These are phyloP conservation scores for Zosterops pallidus DNA, from an alignment of 2,113 vertebrate genomes.

Conservation along the genomic window DNA sequence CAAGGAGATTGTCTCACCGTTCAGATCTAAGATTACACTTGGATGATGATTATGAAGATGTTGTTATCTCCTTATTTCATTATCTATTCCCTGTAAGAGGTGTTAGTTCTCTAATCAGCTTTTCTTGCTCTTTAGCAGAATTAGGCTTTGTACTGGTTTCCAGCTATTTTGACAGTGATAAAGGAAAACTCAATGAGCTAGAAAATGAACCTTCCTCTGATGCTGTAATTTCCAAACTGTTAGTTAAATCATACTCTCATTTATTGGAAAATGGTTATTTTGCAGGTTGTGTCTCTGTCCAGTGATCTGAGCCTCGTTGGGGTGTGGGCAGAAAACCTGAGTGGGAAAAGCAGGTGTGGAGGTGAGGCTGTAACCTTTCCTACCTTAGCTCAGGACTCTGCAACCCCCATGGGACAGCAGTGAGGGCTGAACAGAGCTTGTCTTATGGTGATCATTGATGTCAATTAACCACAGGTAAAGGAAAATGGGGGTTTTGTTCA, in stretches of 20 bases:
- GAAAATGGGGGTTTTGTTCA: accelerated
- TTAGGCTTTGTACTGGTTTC: conserved; percentile 48
- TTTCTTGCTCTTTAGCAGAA: conserved; percentile 53
- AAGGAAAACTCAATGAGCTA: conserved; percentile 43
- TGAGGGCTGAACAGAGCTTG: not conserved
- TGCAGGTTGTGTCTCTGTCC: not conserved
- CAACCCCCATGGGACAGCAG: accelerated
- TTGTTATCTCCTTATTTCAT: conserved; percentile 59
- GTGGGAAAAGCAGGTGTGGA: accelerated
- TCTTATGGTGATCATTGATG: accelerated
- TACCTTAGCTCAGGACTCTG: not conserved
- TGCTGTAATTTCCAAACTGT: conserved; percentile 53
- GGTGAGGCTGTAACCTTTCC: not conserved
- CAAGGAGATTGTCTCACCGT: not conserved
- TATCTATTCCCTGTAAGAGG: conserved; percentile 52
- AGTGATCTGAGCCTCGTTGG: not conserved
- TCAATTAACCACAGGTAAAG: too few species aligned
- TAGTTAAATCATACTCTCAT: conserved; percentile 35
- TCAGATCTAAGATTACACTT: conserved; percentile 51
- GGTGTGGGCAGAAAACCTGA: not conserved
- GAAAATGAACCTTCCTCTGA: conserved; percentile 66
- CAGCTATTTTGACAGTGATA: conserved; percentile 42
- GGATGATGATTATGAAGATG: conserved; percentile 42
- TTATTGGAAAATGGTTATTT: conserved; percentile 12
- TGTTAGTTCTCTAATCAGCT: conserved; percentile 50